Conservation (phyloP, 2,888 invertebrate genomes). For the Choreutis nemorana region DNA sequence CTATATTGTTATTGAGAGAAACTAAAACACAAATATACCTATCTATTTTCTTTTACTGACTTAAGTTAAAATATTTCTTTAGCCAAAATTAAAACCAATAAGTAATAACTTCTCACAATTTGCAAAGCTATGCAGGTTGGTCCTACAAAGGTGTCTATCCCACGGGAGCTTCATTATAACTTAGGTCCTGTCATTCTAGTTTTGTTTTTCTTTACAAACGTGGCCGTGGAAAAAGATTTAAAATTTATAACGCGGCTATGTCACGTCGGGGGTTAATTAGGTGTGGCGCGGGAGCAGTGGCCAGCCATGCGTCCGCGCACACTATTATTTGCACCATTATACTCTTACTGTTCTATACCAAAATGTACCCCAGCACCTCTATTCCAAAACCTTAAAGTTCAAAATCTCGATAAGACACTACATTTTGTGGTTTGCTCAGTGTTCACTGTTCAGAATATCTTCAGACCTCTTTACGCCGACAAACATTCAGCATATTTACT, state of each 20-base stretch:
- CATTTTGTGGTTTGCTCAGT: conserved; percentile 27
- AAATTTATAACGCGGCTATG: conserved; percentile 51
- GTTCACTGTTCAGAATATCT: conserved; percentile 21
- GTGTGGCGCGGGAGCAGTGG: conserved; percentile 29
- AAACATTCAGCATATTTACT: background rate
- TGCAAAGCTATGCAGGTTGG: too few species aligned
- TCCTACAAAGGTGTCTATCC: too few species aligned
- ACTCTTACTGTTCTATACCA: conserved; percentile 27
- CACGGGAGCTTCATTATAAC: too few species aligned
- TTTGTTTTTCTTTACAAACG: conserved; percentile 30
- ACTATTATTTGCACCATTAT: conserved; percentile 35
- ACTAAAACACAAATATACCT: too few species aligned
- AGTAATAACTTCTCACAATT: too few species aligned
- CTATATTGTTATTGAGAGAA: too few species aligned
- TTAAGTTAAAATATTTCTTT: too few species aligned
- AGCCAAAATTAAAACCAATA: too few species aligned
- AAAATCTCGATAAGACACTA: too few species aligned
- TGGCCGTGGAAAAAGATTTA: conserved; percentile 37
- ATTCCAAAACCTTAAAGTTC: too few species aligned
- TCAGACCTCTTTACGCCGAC: background rate
- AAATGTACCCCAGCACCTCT: conserved; percentile 32
- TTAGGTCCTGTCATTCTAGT: too few species aligned
- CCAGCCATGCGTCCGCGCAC: conserved; percentile 29
- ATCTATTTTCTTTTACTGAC: too few species aligned
- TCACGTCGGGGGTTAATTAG: conserved; percentile 57